Percentiles rank a stretch among this genome's conserved stretches.
phyloP scores from a whole-genome alignment of 2,888 invertebrate species.

The Pterostichus niger region DNA sequence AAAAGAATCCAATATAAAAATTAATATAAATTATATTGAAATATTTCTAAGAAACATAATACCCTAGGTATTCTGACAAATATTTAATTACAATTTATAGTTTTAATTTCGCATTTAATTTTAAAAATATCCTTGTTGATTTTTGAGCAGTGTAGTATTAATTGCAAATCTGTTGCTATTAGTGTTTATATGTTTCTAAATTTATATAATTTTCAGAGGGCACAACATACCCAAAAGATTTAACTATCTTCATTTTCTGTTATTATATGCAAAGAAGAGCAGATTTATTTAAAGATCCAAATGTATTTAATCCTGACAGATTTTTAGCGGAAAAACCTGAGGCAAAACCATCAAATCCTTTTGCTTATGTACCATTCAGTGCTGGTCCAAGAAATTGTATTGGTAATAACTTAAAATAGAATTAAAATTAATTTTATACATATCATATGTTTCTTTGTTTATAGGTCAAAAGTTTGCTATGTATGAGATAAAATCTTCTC shows the following conservation, averaged over 20 bases:
- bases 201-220: conserved; percentile 56
- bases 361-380: conserved; percentile 58
- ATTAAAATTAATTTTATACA: too few species aligned
- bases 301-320: conserved; percentile 74
- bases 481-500: conserved; percentile 74
- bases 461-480: conserved; percentile 76
- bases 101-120: too few species aligned
- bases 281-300: conserved; percentile 65
- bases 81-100: too few species aligned
- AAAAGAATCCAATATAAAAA: too few species aligned
- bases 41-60: too few species aligned
- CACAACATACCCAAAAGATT: conserved; percentile 49
- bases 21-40: too few species aligned
- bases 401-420: conserved; percentile 19
- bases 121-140: too few species aligned
- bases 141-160: too few species aligned
- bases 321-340: conserved; percentile 72
- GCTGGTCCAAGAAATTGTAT: conserved; percentile 62
- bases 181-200: background rate
- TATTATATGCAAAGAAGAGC: conserved; percentile 59
- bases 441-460: conserved; percentile 37
- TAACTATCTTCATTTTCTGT: conserved; percentile 20
- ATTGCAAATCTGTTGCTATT: too few species aligned
- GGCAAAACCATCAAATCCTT: conserved; percentile 72
- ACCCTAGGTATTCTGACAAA: too few species aligned